Conservation (phyloP, 1,140 invertebrate species). For the Pseudomyrmex sp. region DNA sequence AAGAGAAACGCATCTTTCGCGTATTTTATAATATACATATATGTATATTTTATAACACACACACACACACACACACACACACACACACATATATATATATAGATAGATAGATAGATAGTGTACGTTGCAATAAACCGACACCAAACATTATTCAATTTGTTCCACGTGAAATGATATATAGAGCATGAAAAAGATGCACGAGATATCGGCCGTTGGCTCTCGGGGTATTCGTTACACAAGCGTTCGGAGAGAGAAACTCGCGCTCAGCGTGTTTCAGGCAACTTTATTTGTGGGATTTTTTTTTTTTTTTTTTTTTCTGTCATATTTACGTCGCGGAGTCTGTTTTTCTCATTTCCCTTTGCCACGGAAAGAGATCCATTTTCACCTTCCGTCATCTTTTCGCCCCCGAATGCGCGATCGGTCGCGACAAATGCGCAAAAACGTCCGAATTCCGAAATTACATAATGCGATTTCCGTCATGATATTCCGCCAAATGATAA, state of each 20-base stretch:
- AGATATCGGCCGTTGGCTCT: neutral
- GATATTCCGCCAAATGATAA: neutral
- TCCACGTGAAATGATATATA: neutral
- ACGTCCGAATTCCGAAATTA: slow-evolving; percentile 11
- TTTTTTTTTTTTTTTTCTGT: neutral
- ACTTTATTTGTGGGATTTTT: slow-evolving; percentile 18
- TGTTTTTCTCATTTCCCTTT: neutral
- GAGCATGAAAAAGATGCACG: neutral
- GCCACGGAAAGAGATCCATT: slow-evolving; percentile 5
- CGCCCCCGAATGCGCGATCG: neutral
- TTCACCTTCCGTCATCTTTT: neutral
- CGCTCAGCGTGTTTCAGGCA: neutral
- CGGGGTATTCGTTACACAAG: slow-evolving; percentile 19
- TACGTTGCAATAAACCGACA: slow-evolving; percentile 1
- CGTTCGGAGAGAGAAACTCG: neutral
- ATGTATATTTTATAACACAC: neutral
- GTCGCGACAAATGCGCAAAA: neutral
- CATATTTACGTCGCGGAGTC: slow-evolving; percentile 21
- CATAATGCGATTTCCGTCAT: slow-evolving; percentile 18
- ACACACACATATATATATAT: too few species aligned
- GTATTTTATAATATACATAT: neutral
- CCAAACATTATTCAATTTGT: slow-evolving; percentile 20
- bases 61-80: neutral
- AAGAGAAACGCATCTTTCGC: too few species aligned
- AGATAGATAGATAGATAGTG: too few species aligned